These are phyloP conservation scores for Steinernema scapterisci DNA, from an alignment of 2,888 invertebrate species.

Conservation along the genomic window DNA sequence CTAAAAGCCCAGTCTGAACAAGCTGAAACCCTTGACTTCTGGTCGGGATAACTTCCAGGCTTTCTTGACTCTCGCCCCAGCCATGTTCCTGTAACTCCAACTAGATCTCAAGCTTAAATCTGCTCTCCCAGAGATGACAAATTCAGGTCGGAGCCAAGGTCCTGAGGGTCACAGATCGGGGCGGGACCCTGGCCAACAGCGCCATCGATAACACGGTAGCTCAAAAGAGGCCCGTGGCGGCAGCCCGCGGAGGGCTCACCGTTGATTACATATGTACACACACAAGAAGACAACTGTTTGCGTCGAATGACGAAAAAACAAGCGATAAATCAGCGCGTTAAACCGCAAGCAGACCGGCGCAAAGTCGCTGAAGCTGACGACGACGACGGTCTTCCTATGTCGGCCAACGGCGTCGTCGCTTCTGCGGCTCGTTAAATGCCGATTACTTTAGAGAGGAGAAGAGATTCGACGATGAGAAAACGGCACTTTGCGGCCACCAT, in stretches of 20 bases:
- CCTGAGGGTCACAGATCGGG: conserved; percentile 11
- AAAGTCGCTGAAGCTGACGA: too few species aligned
- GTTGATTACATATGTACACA: conserved; percentile 20
- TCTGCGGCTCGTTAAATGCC: conserved; percentile 8
- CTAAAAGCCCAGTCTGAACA: too few species aligned
- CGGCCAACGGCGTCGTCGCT: not conserved
- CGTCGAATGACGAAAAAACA: conserved; percentile 31
- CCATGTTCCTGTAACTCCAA: too few species aligned
- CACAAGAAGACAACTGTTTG: conserved; percentile 11
- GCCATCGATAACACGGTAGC: conserved; percentile 23
- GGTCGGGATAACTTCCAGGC: too few species aligned
- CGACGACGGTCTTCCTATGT: too few species aligned
- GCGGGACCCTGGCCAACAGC: conserved; percentile 11
- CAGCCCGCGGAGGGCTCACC: not conserved
- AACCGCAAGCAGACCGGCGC: conserved; percentile 10
- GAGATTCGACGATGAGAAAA: conserved; percentile 14
- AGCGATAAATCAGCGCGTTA: conserved; percentile 32
- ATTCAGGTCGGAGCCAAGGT: not conserved
- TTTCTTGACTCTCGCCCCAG: too few species aligned
- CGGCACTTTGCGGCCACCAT: conserved; percentile 11
- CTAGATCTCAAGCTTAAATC: too few species aligned
- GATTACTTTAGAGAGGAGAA: conserved; percentile 18
- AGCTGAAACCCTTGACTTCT: too few species aligned
- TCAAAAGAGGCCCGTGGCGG: not conserved
- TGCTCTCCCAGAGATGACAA: not conserved